Evolutionary conservation across 2,113 vertebrate species (phyloP).

Genomic region (Lagopus leucura): DNA sequence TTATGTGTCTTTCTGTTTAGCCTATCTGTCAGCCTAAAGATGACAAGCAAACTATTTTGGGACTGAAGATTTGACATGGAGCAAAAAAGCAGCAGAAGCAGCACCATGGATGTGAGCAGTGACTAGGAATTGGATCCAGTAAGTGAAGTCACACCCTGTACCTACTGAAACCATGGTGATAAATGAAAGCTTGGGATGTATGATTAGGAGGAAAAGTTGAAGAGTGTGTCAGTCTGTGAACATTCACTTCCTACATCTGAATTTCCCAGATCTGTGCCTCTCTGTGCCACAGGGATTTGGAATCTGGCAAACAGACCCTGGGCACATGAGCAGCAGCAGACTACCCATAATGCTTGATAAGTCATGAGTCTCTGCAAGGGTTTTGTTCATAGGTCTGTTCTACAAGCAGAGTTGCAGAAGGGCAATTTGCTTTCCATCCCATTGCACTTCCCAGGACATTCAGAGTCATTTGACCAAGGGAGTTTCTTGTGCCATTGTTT

Average conservation of each 20-base stretch:
- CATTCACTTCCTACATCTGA: background rate
- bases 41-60: background rate
- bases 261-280: background rate
- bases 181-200: background rate
- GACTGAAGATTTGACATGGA: background rate
- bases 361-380: accelerated
- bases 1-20: background rate
- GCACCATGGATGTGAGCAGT: background rate
- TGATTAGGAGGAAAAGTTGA: background rate
- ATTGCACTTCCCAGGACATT: background rate
- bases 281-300: background rate
- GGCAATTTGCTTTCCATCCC: background rate
- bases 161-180: background rate
- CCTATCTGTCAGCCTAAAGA: background rate
- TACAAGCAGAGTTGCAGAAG: background rate
- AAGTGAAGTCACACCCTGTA: background rate
- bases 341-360: background rate
- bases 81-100: background rate
- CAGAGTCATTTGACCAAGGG: background rate
- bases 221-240: background rate
- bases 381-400: background rate
- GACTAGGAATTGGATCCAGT: background rate
- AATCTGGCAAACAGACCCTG: background rate
- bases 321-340: background rate
- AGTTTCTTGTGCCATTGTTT: background rate